Evolutionary conservation across 1,140 invertebrate species (phyloP), one percentile per base, ranked within the genome.

Genomic region (Zaprionus taronus): DNA sequence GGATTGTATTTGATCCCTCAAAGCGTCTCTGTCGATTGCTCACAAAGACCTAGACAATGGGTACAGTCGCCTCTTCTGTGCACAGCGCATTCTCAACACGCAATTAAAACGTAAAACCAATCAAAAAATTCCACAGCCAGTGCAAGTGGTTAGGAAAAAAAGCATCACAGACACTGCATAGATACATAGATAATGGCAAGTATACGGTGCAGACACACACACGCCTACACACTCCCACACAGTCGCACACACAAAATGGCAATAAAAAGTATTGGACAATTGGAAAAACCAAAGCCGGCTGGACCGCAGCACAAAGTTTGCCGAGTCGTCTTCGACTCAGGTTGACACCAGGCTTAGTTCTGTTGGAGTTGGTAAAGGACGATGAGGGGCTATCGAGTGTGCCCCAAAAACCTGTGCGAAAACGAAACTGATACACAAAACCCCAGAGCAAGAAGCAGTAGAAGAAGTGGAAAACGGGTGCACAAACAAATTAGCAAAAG

Each of bases 401-500:
- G 41, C 61, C 72, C 57, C 60, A 74, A 65, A 64, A 79, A 77
- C 71, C 76, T 62, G 83, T 58, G 57, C 71, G 78, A 70, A 81
- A 74, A 73, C 68, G 77, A 78, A 87, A 79, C 77, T 55, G 51
- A 75, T 67, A 47, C n/a, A 65, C 73, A 65, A 63, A 64, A 55
- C 51, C 31, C 44, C 15, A 60, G 60, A 66, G 62, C 31, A 34
- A 72, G 58, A 65, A 51, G 51, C 24, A 55, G 24, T 44, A 38
- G 44, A 47, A 67, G 20, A 17, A 51, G 22, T 14, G 44, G 53
- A 60, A 62, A 71, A 83, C 73, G 78, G 73, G 49, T 63, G 78
- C 81, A 77, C 85, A 89, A 89, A 89, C 85, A 90, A 89, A 89
- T 89, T 90, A 89, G 85, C 73, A 85, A 85, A 90, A 90, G 81